Percentiles rank a stretch among this genome's conserved stretches.
Conservation (phyloP, 2,888 invertebrate species). For the Allophyes oxyacanthae region DNA sequence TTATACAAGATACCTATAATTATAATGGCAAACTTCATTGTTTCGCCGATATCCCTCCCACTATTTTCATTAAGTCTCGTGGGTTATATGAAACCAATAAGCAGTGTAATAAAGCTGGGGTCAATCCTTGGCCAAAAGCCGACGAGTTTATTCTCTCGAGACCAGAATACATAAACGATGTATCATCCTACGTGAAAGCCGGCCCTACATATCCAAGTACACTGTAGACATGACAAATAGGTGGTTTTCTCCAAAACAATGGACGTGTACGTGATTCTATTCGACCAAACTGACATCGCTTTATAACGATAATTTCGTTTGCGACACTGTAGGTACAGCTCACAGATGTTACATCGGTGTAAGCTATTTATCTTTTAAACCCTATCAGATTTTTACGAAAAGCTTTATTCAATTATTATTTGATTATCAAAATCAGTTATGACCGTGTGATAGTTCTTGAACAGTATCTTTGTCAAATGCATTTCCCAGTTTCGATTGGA, state of each 20-base stretch:
- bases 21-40: constrained; percentile 45
- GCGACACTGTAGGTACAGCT: too few species aligned
- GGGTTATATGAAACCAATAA: constrained; percentile 74
- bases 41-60: constrained; percentile 46
- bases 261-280: constrained; percentile 26
- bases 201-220: constrained; percentile 34
- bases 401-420: too few species aligned
- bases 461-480: constrained; percentile 2
- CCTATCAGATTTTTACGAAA: not conserved
- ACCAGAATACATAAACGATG: constrained; percentile 65
- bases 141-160: constrained; percentile 65
- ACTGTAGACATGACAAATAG: constrained; percentile 42
- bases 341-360: too few species aligned
- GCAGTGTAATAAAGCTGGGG: constrained; percentile 69
- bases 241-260: constrained; percentile 46
- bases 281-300: constrained; percentile 4
- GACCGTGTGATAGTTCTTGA: not conserved
- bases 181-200: constrained; percentile 54
- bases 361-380: not conserved
- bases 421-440: too few species aligned
- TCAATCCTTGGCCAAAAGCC: constrained; percentile 65
- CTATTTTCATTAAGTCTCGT: constrained; percentile 67
- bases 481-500: constrained; percentile 7
- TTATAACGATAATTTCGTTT: constrained; percentile 17
- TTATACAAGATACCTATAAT: constrained; percentile 34